Evolutionary conservation across 2,888 invertebrate species (phyloP).

Genomic region (Pilophorus perplexus): DNA sequence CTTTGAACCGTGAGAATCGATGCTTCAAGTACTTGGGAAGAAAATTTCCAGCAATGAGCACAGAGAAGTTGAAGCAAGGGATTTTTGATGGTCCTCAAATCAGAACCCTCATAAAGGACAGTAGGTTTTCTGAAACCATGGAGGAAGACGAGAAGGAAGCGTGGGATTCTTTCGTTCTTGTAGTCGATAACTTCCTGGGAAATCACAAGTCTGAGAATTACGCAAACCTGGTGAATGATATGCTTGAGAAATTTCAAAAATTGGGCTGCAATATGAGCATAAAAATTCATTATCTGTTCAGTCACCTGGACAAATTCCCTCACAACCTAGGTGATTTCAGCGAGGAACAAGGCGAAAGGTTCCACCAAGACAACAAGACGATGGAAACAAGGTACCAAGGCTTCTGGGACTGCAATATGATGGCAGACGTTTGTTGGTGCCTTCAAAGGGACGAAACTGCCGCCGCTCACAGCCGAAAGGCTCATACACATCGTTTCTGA

Average conservation of each 20-base stretch:
- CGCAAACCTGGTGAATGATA: slow-evolving; percentile 9
- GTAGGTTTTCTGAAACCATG: background rate
- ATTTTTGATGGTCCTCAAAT: background rate
- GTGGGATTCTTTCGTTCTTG: background rate
- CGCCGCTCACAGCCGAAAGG: too few relatives aligned
- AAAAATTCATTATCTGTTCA: slow-evolving; percentile 51
- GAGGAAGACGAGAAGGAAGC: background rate
- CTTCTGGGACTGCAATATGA: slow-evolving; percentile 50
- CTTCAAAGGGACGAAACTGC: too few relatives aligned
- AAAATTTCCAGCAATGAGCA: background rate
- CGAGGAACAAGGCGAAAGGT: slow-evolving; percentile 52
- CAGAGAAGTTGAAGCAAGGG: background rate
- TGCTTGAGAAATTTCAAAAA: slow-evolving; percentile 35
- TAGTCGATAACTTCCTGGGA: background rate
- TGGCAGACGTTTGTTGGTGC: too few relatives aligned
- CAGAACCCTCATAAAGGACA: background rate
- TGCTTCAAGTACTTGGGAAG: background rate
- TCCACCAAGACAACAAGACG: slow-evolving; percentile 51
- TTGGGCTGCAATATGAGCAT: slow-evolving; percentile 51
- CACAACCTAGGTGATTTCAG: slow-evolving; percentile 51
- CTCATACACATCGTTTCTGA: background rate
- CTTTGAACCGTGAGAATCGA: background rate
- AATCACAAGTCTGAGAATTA: background rate
- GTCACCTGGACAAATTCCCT: slow-evolving; percentile 51
- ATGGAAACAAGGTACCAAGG: slow-evolving; percentile 51